phyloP scores from a whole-genome alignment of 1,140 invertebrate species.

The Pollicipes pollicipes region DNA sequence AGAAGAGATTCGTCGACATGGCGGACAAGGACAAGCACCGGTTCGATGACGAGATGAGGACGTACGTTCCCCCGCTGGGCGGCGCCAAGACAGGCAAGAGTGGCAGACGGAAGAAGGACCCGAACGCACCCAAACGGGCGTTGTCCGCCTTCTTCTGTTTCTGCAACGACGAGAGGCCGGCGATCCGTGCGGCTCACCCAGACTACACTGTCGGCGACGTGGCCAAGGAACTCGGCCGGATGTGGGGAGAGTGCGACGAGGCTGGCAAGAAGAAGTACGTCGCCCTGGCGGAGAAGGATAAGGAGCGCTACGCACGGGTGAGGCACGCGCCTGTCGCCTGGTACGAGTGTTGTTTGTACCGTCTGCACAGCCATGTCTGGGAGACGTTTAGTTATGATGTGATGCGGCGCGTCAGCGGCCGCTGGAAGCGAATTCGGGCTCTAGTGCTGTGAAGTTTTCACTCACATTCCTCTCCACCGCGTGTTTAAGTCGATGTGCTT shows the following conservation, averaged over 20 bases:
- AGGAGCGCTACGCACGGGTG: conserved; percentile 65
- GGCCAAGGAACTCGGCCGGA: conserved; percentile 88
- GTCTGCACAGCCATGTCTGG: no score
- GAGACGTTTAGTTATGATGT: no score
- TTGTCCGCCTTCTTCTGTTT: conserved; percentile 99
- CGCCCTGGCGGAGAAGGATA: conserved; percentile 78
- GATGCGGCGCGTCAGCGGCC: no score
- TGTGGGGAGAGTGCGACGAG: conserved; percentile 76
- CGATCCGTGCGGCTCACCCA: conserved; percentile 80
- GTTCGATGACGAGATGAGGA: conserved; percentile 90
- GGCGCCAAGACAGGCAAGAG: conserved; percentile 44
- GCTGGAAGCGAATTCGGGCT: no score
- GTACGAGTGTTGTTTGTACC: no score
- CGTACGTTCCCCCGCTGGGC: conserved; percentile 78
- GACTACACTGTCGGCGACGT: conserved; percentile 92
- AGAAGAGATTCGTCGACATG: conserved; percentile 96
- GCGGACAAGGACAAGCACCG: conserved; percentile 92
- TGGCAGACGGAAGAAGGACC: conserved; percentile 76
- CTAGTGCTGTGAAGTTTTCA: no score
- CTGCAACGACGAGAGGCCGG: conserved; percentile 88
- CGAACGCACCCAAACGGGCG: conserved; percentile 95
- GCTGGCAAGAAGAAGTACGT: conserved; percentile 77
- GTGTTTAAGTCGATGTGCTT: no score
- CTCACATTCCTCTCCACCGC: no score
- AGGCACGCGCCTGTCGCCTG: neutral